Evolutionary conservation across 2,888 invertebrate species (phyloP).

Genomic region (Plemyria rubiginata): DNA sequence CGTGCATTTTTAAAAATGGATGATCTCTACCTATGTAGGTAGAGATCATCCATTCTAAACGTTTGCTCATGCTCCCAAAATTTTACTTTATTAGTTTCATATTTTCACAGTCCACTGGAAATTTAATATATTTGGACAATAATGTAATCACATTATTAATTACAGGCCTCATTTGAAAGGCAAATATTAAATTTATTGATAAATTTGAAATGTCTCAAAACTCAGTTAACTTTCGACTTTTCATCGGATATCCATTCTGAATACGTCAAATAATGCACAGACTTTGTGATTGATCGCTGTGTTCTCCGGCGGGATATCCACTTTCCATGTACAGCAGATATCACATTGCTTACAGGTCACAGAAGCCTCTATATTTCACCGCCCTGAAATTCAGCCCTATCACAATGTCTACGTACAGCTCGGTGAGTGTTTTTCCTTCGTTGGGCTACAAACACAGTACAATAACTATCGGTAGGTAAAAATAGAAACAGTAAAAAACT

Average conservation of each 20-base stretch:
- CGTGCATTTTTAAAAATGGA: too few species aligned
- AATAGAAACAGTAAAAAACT: neutral
- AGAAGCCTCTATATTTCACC: slow-evolving; percentile 72
- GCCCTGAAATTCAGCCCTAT: slow-evolving; percentile 69
- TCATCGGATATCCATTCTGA: slow-evolving; percentile 4
- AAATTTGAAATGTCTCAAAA: neutral
- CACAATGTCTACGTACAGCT: slow-evolving; percentile 69
- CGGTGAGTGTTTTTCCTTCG: slow-evolving; percentile 52
- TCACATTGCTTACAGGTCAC: slow-evolving; percentile 59
- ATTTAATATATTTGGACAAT: too few species aligned
- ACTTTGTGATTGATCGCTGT: slow-evolving; percentile 13
- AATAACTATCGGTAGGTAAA: neutral
- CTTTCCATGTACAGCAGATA: slow-evolving; percentile 18
- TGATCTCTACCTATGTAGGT: too few species aligned
- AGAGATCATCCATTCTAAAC: too few species aligned
- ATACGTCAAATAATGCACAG: slow-evolving; percentile 10
- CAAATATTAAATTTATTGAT: too few species aligned
- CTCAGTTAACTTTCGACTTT: neutral
- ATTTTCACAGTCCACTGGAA: too few species aligned
- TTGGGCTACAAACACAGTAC: slow-evolving; percentile 3
- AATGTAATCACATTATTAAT: too few species aligned
- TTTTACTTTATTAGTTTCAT: too few species aligned
- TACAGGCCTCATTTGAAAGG: too few species aligned
- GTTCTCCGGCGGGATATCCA: slow-evolving; percentile 5
- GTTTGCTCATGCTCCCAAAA: too few species aligned